A percentile compares a stretch with the other conserved stretches of the same genome.
Evolutionary conservation across 2,113 vertebrate genomes (phyloP).

Genomic region (Danio rerio): DNA sequence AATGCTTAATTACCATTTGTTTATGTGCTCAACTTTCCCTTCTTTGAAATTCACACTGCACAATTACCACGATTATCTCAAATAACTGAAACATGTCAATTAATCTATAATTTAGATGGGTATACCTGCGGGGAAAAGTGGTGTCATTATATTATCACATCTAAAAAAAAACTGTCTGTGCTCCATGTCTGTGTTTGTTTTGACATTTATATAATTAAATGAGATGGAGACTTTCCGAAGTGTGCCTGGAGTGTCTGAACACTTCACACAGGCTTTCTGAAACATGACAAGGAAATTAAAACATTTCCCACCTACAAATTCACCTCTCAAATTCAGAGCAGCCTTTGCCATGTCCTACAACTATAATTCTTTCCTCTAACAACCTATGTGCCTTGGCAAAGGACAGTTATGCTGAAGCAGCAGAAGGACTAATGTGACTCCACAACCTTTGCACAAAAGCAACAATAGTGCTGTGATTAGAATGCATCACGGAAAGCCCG

Average conservation of each 20-base stretch:
- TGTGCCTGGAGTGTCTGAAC: not conserved
- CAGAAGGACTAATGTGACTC: slow-evolving; percentile 12
- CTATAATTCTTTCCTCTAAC: slow-evolving; percentile 1
- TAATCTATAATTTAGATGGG: no score
- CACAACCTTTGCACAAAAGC: not conserved
- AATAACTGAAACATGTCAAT: no score
- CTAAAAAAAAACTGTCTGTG: not conserved
- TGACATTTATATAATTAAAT: not conserved
- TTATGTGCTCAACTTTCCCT: no score
- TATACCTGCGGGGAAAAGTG: no score
- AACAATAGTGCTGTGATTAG: slow-evolving; percentile 25
- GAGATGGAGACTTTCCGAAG: not conserved
- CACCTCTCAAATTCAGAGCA: not conserved
- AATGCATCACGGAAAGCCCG: slow-evolving; percentile 6
- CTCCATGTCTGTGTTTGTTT: not conserved
- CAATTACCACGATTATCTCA: no score
- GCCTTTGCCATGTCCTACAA: not conserved
- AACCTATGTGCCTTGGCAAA: not conserved
- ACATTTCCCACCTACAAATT: slow-evolving; percentile 2
- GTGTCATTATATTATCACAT: no score
- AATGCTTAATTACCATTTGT: no score
- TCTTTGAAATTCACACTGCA: no score
- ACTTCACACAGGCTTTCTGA: not conserved
- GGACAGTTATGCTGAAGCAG: slow-evolving; percentile 1
- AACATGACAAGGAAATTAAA: slow-evolving; percentile 5